phyloP scores from a whole-genome alignment of 2,888 invertebrate genomes.

The Ganaspis brasiliensis region DNA sequence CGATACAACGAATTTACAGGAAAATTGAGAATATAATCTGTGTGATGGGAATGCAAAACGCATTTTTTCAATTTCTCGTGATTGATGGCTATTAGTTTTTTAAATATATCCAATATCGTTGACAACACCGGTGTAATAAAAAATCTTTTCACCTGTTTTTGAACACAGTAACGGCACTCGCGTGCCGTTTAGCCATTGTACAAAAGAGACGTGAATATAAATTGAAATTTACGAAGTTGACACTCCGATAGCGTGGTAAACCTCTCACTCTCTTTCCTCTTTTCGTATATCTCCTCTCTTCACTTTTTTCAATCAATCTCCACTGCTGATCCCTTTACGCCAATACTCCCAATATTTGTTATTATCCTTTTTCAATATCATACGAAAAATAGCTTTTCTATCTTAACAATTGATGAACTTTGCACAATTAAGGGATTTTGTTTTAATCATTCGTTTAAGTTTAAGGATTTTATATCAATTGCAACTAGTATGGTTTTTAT shows the following conservation, averaged over 20 bases:
- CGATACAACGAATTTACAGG: too few relatives aligned
- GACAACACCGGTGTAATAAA: constrained; percentile 23
- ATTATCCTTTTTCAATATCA: constrained; percentile 10
- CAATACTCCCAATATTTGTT: constrained; percentile 2
- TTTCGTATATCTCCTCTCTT: constrained; percentile 23
- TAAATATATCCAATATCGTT: constrained; percentile 3
- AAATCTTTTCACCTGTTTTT: constrained; percentile 36
- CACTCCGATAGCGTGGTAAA: constrained; percentile 69
- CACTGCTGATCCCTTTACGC: constrained; percentile 14
- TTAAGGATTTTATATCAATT: too few relatives aligned
- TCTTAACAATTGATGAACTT: not conserved
- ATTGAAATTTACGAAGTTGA: constrained; percentile 74
- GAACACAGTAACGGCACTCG: constrained; percentile 20
- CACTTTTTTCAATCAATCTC: constrained; percentile 33
- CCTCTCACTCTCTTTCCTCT: constrained; percentile 52
- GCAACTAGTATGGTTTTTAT: too few relatives aligned
- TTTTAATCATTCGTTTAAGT: too few relatives aligned
- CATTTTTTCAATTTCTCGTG: constrained; percentile 2
- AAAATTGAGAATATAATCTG: not conserved
- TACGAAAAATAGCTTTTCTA: not conserved
- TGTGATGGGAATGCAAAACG: not conserved
- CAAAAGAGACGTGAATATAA: constrained; percentile 61
- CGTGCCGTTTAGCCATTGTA: constrained; percentile 36
- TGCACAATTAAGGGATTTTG: too few relatives aligned
- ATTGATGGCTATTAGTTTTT: not conserved